Base-by-base conservation (phyloP, 2,113 vertebrate genomes). In the Nycticorax nycticorax region DNA sequence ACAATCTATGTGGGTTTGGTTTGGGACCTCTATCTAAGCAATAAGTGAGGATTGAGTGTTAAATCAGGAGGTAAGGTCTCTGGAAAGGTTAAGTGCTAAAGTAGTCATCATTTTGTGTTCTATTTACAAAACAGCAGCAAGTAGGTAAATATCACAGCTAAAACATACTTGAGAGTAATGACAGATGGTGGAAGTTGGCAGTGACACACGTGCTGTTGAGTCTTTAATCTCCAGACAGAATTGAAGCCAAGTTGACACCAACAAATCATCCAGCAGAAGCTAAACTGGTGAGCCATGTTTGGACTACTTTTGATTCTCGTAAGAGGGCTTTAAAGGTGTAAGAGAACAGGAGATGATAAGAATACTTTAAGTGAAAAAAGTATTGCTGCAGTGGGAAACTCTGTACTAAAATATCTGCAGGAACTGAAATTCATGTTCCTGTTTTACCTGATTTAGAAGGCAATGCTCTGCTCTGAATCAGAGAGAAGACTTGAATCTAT, bases 201-300 rank as follows among this genome's bases (percentile, higher is more conserved):
- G 67, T 84, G 86, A 86, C 32, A 84, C 0, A 6, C n/a, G 39
- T 75, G 43, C 56, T 81, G 20, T 60, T 67, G 64, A 72, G 66
- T 85, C 64, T 94, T 91, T 78, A 85, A 87, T 95, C 89, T 95
- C 92, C 68, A 78, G 39, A 41, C 14, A 75, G 84, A 87, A 94
- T 35, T 67, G 73, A 89, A 91, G 52, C 72, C 50, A 72, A 64
- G 33, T 87, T 82, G 85, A 75, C 30, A 37, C 17, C 69, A 93
- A 74, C 56, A 96, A 91, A 81, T 89, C 52, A 76, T 43, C 33
- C 2, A 13, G 21, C 24, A 63, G 68, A 89, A 64, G 12, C 33
- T 88, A 84, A 91, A 45, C 19, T 35, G 16, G 12, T 78, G 18
- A 85, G 9, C 30, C 45, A 8, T 16, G 4, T 88, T 73, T 4